These are phyloP conservation scores for Phoenoteleia sp. DNA, from an alignment of 2,888 invertebrate genomes.

Conservation along the genomic window DNA sequence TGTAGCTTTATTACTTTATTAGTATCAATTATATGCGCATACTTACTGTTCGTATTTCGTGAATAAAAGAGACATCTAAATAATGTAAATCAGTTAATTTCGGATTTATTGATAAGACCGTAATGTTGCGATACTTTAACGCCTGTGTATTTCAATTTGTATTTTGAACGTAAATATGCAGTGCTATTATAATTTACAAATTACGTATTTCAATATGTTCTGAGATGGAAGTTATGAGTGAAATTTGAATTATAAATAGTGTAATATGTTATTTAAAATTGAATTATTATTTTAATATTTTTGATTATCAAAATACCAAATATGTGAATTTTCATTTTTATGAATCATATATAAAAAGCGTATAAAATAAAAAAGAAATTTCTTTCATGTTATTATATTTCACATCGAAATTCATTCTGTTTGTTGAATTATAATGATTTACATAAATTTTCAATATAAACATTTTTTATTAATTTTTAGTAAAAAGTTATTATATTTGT, in stretches of 20 bases:
- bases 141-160: constrained; percentile 32
- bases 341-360: too few relatives aligned
- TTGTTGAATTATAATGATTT: too few relatives aligned
- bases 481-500: too few relatives aligned
- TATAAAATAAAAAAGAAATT: too few relatives aligned
- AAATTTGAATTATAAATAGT: too few relatives aligned
- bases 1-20: constrained; percentile 70
- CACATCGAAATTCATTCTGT: not conserved
- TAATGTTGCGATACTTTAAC: constrained; percentile 8
- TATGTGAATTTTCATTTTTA: too few relatives aligned
- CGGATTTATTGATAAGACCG: constrained; percentile 31
- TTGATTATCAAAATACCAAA: too few relatives aligned
- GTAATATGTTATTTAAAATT: constrained; percentile 1
- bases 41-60: constrained; percentile 1
- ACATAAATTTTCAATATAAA: too few relatives aligned
- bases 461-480: too few relatives aligned
- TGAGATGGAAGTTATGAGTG: too few relatives aligned
- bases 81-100: constrained; percentile 28
- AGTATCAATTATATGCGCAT: constrained; percentile 68
- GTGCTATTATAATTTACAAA: constrained; percentile 9
- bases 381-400: too few relatives aligned
- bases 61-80: constrained; percentile 26
- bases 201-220: not conserved
- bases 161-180: not conserved
- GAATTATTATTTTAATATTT: too few relatives aligned